These are phyloP conservation scores for Fragum sueziense DNA, from an alignment of 2,888 invertebrate species.

Conservation along the genomic window DNA sequence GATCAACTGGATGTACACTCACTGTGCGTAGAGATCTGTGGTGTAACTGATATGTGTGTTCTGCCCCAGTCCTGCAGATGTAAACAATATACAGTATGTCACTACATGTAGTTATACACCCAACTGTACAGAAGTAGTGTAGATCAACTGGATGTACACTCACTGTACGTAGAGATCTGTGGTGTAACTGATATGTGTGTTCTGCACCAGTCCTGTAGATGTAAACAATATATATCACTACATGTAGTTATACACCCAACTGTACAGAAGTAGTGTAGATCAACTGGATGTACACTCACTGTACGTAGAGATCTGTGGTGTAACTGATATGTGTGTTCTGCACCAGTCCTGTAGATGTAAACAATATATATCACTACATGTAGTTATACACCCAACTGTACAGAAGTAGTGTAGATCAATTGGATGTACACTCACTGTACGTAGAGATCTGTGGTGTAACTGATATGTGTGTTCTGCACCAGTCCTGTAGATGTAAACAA, in stretches of 20 bases:
- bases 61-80: conserved; percentile 39
- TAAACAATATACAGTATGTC: too few species aligned
- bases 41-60: conserved; percentile 63
- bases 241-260: too few species aligned
- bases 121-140: conserved; percentile 81
- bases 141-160: conserved; percentile 80
- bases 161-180: conserved; percentile 77
- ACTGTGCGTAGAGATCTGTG: conserved; percentile 77
- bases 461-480: too few species aligned
- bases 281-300: conserved; percentile 80
- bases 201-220: conserved; percentile 52
- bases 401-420: too few species aligned
- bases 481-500: too few species aligned
- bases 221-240: too few species aligned
- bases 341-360: neutral
- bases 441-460: too few species aligned
- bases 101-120: too few species aligned
- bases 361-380: too few species aligned
- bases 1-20: conserved; percentile 80
- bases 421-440: too few species aligned
- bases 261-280: conserved; percentile 80
- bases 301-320: conserved; percentile 74
- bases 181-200: conserved; percentile 61
- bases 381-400: too few species aligned
- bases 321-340: conserved; percentile 64